Percentiles rank a stretch among this genome's conserved stretches.
These are phyloP conservation scores for Podarcis muralis DNA, from an alignment of 2,113 vertebrate genomes.

Conservation along the genomic window DNA sequence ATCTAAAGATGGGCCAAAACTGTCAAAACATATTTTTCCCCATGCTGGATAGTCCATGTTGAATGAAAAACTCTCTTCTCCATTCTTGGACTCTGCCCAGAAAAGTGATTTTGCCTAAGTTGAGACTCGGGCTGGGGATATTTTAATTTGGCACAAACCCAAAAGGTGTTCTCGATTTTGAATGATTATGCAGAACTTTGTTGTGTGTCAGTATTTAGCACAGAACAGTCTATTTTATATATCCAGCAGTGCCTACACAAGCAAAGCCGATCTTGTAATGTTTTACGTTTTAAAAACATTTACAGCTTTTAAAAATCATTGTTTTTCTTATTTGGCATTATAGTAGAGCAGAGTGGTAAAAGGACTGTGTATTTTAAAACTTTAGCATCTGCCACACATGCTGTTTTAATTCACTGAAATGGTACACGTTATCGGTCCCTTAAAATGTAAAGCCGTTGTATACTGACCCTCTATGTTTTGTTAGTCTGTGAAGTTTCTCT, in stretches of 20 bases:
- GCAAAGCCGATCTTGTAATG: constrained; percentile 55
- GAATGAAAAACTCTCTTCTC: neutral
- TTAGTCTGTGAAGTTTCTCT: constrained; percentile 59
- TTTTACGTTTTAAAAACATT: constrained; percentile 34
- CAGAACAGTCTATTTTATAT: constrained; percentile 35
- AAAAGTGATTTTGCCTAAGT: neutral
- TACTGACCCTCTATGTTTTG: constrained; percentile 63
- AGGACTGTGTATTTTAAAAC: constrained; percentile 52
- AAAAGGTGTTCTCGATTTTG: constrained; percentile 34
- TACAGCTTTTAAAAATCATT: constrained; percentile 30
- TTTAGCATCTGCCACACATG: constrained; percentile 49
- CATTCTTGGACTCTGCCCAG: neutral
- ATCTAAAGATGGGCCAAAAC: constrained; percentile 7
- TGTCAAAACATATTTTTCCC: neutral
- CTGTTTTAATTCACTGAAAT: constrained; percentile 51
- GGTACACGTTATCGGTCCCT: constrained; percentile 49
- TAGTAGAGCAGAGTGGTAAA: constrained; percentile 27
- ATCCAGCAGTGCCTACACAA: constrained; percentile 54
- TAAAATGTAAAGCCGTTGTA: constrained; percentile 66
- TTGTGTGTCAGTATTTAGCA: constrained; percentile 36
- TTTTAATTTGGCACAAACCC: constrained; percentile 9
- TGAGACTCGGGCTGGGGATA: neutral
- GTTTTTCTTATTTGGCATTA: constrained; percentile 44
- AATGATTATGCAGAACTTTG: constrained; percentile 37
- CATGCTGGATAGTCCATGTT: neutral